These are phyloP conservation scores for Sipha maydis DNA, from an alignment of 2,888 invertebrate species.

Conservation along the genomic window DNA sequence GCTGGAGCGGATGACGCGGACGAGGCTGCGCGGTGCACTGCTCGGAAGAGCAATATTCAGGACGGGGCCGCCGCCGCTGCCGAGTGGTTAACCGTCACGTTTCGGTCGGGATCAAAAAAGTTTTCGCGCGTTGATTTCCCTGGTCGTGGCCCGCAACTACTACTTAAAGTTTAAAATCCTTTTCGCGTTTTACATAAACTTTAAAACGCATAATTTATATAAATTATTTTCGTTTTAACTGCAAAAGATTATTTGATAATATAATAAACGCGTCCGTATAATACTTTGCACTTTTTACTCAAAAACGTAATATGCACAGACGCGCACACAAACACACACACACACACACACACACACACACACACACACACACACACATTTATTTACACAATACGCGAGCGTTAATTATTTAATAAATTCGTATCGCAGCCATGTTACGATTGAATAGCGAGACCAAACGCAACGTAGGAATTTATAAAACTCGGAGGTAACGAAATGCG, in stretches of 20 bases:
- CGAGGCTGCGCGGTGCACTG: constrained; percentile 5
- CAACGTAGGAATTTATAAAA: no score
- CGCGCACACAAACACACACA: no score
- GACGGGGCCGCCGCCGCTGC: not conserved
- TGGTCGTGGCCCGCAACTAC: constrained; percentile 2
- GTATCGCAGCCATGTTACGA: not conserved
- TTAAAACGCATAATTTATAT: constrained; percentile 46
- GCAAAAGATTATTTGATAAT: constrained; percentile 35
- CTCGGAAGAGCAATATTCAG: constrained; percentile 6
- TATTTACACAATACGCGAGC: no score
- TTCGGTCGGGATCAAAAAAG: constrained; percentile 41
- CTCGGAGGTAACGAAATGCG: no score
- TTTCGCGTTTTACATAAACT: constrained; percentile 36
- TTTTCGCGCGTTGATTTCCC: constrained; percentile 32
- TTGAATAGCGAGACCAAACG: not conserved
- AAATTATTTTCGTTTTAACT: constrained; percentile 41
- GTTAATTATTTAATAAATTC: not conserved
- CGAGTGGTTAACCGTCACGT: constrained; percentile 39
- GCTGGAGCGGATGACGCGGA: not conserved
- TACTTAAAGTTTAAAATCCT: constrained; percentile 41
- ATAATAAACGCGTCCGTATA: constrained; percentile 23
- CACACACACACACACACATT: no score
- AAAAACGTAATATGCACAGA: not conserved
- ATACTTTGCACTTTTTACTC: constrained; percentile 1
- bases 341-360: no score